A percentile compares a stretch with the other conserved stretches of the same genome.
Evolutionary conservation across 2,888 invertebrate genomes (phyloP).

Genomic region (Harpalus rufipes): DNA sequence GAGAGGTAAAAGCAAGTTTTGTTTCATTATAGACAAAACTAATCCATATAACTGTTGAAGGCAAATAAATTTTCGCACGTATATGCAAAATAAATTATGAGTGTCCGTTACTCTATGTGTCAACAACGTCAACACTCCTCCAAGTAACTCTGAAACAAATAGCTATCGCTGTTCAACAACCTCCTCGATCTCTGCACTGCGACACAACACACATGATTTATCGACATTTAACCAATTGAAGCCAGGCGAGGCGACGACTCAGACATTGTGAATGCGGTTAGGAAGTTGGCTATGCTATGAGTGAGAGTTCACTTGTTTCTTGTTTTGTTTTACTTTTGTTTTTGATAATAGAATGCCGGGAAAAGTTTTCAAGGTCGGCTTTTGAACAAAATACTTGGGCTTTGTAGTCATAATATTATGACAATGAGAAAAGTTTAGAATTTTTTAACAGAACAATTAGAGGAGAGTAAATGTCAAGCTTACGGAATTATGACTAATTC

Average conservation of each 20-base stretch:
- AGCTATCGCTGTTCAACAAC: conserved; percentile 34
- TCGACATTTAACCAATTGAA: conserved; percentile 42
- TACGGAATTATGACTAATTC: background rate
- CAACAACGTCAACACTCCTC: background rate
- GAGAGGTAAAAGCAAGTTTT: no score
- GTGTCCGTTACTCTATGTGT: background rate
- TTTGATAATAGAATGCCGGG: conserved; percentile 37
- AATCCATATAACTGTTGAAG: no score
- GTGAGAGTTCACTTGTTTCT: conserved; percentile 32
- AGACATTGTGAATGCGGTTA: conserved; percentile 14
- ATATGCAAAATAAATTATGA: background rate
- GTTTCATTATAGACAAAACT: no score
- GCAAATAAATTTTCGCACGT: no score
- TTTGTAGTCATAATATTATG: conserved; percentile 28
- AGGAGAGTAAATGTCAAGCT: conserved; percentile 15
- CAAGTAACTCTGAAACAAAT: conserved; percentile 17
- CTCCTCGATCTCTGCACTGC: conserved; percentile 24
- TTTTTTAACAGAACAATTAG: conserved; percentile 22
- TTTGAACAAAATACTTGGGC: conserved; percentile 4
- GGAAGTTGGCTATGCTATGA: conserved; percentile 16
- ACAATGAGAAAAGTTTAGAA: conserved; percentile 32
- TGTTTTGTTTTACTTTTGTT: conserved; percentile 36
- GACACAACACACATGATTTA: conserved; percentile 33
- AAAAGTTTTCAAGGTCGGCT: conserved; percentile 36
- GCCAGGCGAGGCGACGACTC: background rate